Evolutionary conservation across 2,113 vertebrate species (phyloP), one percentile per base, ranked within the genome.

Genomic region (Hipposideros armiger): DNA sequence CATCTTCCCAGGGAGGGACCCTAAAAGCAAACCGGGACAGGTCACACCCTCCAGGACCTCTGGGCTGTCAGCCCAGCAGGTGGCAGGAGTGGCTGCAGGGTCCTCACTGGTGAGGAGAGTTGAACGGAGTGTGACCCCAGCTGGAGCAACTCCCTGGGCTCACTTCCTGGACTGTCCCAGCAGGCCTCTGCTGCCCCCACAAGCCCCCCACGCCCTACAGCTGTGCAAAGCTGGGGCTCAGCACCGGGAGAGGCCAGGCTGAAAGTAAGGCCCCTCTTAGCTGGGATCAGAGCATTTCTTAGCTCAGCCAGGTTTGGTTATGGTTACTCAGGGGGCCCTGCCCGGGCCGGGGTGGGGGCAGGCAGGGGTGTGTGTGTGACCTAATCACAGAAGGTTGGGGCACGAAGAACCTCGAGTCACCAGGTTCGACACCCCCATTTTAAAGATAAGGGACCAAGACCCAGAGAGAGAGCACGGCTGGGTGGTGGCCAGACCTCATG

Each of bases 1-100:
- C 99, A 99, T 99, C 97, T 98, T 99, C 92, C 87, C 13, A 42
- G 45, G 73, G 62, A 42, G 87, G 91, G 94, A 50, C 73, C 95
- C 98, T 98, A 60, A 66, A 97, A 98, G 94, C 62, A 97, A 96
- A 98, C 73, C 16, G 58, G 85, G 26, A 90, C 14, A 36, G 28
- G 70, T 91, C 77, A 94, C 6, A 30, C 89, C 95, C 95, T 96
- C 90, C 50, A 72, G 0, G 28, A 1, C 9, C 28, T 24, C 69
- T 17, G 11, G 50, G 58, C 13, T 36, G 52, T 66, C 52, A 40
- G 83, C 56, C 60, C 70, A 42, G 94, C 28, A 36, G 95, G 67
- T 74, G 88, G 72, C 62, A 73, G 86, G 95, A 96, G 3, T 9
- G 8, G 50, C 20, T 11, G 3, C 9, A 11, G 50, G 19, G 30